Evolutionary conservation across 1,140 invertebrate species (phyloP).

Genomic region (Mylabris phalerata): DNA sequence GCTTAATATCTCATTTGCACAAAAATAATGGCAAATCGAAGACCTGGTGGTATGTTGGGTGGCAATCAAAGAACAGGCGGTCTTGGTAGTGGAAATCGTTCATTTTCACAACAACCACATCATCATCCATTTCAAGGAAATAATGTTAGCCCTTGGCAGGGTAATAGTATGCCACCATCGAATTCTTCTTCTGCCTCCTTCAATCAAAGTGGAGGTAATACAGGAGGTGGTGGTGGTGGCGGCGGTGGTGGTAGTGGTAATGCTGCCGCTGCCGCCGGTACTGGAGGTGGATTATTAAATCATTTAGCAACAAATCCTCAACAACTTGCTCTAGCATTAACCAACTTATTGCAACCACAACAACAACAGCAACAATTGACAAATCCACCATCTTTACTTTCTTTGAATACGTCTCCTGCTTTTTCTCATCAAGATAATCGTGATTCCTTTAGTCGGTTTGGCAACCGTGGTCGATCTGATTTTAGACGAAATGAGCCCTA

Average conservation of each 20-base stretch:
- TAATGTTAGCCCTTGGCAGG: conserved; percentile 40
- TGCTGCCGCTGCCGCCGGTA: no score
- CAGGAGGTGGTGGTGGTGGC: no score
- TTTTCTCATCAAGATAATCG: conserved; percentile 36
- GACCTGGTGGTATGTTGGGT: conserved; percentile 32
- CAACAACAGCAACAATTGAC: conserved; percentile 23
- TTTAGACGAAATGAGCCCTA: conserved; percentile 40
- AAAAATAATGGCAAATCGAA: conserved; percentile 38
- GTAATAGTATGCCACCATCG: conserved; percentile 21
- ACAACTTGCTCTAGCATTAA: conserved; percentile 41
- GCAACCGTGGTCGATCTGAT: conserved; percentile 37
- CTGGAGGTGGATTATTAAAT: conserved; percentile 21
- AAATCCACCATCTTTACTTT: conserved; percentile 40
- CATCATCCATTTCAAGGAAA: conserved; percentile 32
- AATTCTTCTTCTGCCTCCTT: conserved; percentile 22
- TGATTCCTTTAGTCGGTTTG: conserved; percentile 35
- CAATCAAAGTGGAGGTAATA: conserved; percentile 20
- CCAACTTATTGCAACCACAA: conserved; percentile 39
- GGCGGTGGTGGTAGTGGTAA: no score
- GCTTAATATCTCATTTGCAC: neutral
- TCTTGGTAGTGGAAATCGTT: conserved; percentile 23
- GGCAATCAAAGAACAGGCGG: conserved; percentile 19
- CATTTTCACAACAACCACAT: conserved; percentile 29
- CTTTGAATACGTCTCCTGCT: conserved; percentile 38
- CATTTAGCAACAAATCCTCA: conserved; percentile 35